phyloP scores from a whole-genome alignment of 2,797 vertebrate species.

The Phoeniculus purpureus region DNA sequence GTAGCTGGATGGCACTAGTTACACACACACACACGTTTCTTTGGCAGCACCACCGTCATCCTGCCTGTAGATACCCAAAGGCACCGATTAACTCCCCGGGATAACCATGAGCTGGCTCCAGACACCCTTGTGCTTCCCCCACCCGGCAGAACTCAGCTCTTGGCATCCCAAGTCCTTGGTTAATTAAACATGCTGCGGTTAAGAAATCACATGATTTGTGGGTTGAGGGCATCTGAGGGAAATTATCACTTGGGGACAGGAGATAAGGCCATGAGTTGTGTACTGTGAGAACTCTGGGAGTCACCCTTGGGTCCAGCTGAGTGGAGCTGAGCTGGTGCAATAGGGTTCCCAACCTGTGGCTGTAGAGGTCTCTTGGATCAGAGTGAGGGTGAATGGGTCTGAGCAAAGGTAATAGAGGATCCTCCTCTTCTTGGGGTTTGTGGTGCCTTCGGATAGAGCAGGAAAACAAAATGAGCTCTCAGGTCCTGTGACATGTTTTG shows the following conservation, averaged over 20 bases:
- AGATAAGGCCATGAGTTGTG: background rate
- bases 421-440: background rate
- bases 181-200: background rate
- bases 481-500: background rate
- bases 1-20: background rate
- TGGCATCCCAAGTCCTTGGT: background rate
- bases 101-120: background rate
- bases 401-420: background rate
- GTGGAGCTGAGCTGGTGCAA: background rate
- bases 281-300: background rate
- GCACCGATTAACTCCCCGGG: background rate
- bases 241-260: background rate
- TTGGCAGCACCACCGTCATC: background rate
- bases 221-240: background rate
- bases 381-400: background rate
- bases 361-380: background rate
- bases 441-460: background rate
- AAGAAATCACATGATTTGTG: background rate
- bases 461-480: background rate
- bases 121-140: background rate
- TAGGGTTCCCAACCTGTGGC: background rate
- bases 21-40: background rate
- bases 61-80: constrained; percentile 28
- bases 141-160: background rate
- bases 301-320: rapidly evolving